Base-by-base conservation (phyloP, 2,888 invertebrate species). In the Aelia acuminata region DNA sequence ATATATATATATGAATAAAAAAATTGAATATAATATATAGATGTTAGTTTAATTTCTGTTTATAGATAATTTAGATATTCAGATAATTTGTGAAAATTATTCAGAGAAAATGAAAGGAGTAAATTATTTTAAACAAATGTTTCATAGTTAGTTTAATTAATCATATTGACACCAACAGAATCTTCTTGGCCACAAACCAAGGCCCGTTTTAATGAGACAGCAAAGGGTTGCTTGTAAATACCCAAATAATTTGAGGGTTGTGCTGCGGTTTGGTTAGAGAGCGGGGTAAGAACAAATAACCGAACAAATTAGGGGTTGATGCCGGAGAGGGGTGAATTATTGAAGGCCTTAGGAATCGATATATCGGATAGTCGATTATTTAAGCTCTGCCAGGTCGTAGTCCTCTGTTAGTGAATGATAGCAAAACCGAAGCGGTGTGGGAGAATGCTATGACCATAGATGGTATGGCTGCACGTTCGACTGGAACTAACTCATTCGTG, bases 271-370 rank as follows among this genome's bases (percentile, higher is more conserved):
- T n/a, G 43, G 39, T 80, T 43, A n/a, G 22, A n/a, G 75, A 11
- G 80, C 3, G 39, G 43, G 80, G 43, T 39, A 47, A 47, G 43
- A 80, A 80, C 80, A 80, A 80, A 80, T 80, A 80, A 80, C 43
- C 80, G n/a, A 80, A 80, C 80, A 80, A 80, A 80, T 80, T 80
- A 80, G 80, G 80, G 80, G n/a, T 43, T 80, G 80, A n/a, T 80
- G 35, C 80, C 43, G 43, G 11, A 10, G 39, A 80, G 80, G 80
- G n/a, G 80, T 80, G 80, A 80, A 80, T 80, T 80, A 80, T 80
- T 80, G 80, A 80, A 43, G 43, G 80, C 80, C 43, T 80, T 43
- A 3, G 1, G 43, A n/a, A 80, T 80, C 80, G 80, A 80, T 80
- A 80, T 80, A 80, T 80, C 43, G 43, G 43, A 47, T 39, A 43